Conservation (phyloP, 2,797 vertebrate genomes). For the Myiotriccus ornatus region DNA sequence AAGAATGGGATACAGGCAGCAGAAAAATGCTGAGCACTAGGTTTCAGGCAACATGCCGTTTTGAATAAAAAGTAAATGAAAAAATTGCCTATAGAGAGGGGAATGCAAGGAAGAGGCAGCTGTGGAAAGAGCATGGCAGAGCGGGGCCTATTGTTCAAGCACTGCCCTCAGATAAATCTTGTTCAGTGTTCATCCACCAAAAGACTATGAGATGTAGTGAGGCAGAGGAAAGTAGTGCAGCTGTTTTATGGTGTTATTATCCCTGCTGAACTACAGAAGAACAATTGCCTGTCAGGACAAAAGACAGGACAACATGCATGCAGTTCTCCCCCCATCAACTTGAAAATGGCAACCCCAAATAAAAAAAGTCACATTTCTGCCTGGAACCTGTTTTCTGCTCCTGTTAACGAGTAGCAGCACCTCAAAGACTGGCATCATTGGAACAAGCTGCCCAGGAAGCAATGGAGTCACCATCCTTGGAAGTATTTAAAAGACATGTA, state of each 20-base stretch:
- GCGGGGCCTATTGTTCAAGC: neutral
- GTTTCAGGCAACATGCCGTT: neutral
- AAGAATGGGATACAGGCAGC: constrained; percentile 19
- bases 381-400: neutral
- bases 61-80: constrained; percentile 50
- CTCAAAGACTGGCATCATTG: neutral
- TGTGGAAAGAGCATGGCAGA: neutral
- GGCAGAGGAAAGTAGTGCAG: neutral
- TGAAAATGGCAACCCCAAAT: neutral
- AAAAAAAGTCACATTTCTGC: neutral
- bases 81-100: constrained; percentile 14
- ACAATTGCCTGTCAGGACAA: neutral
- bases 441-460: neutral
- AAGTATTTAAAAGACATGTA: neutral
- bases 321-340: neutral
- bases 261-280: neutral
- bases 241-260: neutral
- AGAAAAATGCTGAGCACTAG: constrained; percentile 22
- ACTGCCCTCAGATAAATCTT: neutral
- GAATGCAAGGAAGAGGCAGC: accelerated
- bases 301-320: neutral
- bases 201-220: neutral
- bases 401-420: neutral
- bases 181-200: accelerated
- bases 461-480: neutral